Evolutionary conservation across 2,113 vertebrate species (phyloP).

Genomic region (Glaucidium brasilianum): DNA sequence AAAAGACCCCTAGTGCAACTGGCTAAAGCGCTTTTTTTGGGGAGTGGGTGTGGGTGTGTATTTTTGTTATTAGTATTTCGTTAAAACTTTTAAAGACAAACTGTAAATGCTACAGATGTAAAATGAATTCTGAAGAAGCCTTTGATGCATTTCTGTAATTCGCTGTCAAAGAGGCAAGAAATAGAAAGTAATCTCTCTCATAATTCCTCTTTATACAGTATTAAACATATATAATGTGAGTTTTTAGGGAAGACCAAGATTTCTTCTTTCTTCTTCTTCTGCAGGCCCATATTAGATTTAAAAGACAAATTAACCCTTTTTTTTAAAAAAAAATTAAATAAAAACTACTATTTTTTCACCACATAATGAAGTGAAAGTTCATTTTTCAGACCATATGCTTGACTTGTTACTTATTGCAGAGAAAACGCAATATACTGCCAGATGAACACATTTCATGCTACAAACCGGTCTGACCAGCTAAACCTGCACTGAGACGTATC

Average conservation of each 20-base stretch:
- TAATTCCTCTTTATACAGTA: background rate
- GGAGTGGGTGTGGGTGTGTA: too few species aligned
- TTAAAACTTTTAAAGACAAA: background rate
- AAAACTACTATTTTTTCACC: slow-evolving; percentile 22
- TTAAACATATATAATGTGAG: background rate
- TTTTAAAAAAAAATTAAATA: background rate
- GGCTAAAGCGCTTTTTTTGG: background rate
- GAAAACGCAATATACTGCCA: slow-evolving; percentile 7
- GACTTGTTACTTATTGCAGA: background rate
- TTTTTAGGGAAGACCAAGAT: background rate
- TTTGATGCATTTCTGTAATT: background rate
- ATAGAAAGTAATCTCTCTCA: background rate
- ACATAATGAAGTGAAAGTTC: background rate
- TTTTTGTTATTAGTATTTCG: background rate
- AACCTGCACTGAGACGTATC: slow-evolving; percentile 20
- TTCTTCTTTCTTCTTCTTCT: background rate
- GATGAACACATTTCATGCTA: slow-evolving; percentile 12
- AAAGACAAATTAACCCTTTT: background rate
- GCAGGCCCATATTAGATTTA: background rate
- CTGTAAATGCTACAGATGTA: background rate
- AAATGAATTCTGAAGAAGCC: background rate
- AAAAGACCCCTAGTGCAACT: background rate
- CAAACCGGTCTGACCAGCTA: slow-evolving; percentile 36
- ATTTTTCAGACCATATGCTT: slow-evolving; percentile 34
- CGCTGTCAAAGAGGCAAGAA: background rate